phyloP scores from a whole-genome alignment of 2,797 vertebrate genomes.

The Triplophysa bombifrons region DNA sequence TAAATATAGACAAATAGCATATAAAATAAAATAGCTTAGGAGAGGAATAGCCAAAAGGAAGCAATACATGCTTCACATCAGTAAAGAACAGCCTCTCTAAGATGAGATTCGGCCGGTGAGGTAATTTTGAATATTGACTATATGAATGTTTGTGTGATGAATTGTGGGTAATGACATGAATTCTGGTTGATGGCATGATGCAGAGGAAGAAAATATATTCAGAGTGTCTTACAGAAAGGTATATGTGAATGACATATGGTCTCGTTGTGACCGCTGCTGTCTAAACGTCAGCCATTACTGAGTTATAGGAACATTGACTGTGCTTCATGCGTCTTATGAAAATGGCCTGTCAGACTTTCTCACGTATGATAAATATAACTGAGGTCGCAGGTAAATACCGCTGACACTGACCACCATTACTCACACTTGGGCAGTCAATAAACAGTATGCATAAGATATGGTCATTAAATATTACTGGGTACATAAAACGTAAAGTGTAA shows the following conservation, averaged over 20 bases:
- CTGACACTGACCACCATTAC: background rate
- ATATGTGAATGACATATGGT: background rate
- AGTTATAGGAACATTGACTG: conserved; percentile 22
- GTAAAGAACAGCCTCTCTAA: too few relatives aligned
- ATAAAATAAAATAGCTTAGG: too few relatives aligned
- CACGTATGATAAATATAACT: conserved; percentile 11
- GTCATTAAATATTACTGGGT: background rate
- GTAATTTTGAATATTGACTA: conserved; percentile 14
- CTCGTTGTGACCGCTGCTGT: background rate
- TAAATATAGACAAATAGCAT: too few relatives aligned
- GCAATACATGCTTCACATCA: too few relatives aligned
- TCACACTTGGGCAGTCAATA: background rate
- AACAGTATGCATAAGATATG: background rate
- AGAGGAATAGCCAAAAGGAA: too few relatives aligned
- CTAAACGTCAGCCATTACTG: conserved; percentile 4
- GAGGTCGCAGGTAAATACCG: background rate
- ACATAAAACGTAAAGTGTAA: background rate
- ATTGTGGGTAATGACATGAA: conserved; percentile 11
- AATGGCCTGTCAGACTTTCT: background rate
- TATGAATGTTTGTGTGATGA: background rate
- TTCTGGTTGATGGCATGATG: background rate
- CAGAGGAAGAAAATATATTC: background rate
- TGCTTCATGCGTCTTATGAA: conserved; percentile 17
- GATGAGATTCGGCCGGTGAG: background rate
- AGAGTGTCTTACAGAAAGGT: background rate